Evolutionary conservation across 1,140 invertebrate species (phyloP), one percentile per base, ranked within the genome.

Genomic region (Rhagoletis zephyria): DNA sequence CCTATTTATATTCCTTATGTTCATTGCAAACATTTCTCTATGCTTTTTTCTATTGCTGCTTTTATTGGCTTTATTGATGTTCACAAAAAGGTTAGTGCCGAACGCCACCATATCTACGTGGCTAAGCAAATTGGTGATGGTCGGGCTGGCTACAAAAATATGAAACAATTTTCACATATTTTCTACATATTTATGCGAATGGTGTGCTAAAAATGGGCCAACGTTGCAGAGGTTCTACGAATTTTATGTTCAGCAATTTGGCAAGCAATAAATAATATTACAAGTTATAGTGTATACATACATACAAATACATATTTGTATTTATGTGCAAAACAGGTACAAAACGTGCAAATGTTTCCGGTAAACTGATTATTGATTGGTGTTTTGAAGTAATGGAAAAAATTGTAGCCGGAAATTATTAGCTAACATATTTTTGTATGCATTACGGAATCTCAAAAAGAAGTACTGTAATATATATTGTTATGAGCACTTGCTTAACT

Each of bases 41-140:
- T 60, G 6, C n/a, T 63, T 63, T 63, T 63, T 63, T 63, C 12
- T 63, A 63, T 63, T 63, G 61, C 12, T 63, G n/a, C n/a, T 67
- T 40, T 67, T 67, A 67, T 67, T 67, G 64, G 19, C 64, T 30
- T 67, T 67, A 67, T 67, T 67, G 64, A 67, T 67, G 64, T 6
- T 19, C 40, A 19, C 64, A 67, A 67, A 67, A 67, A 30, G 64
- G n/a, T 40, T 67, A 30, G 4, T 67, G 61, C n/a, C n/a, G 16
- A 7, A 14, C n/a, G 4, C 61, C 12, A 14, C 61, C 61, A 63
- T 16, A 4, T n/a, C 61, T 10, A 30, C 1, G 5, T 3, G 51
- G 16, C n/a, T 63, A 63, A 63, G 16, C 4, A 16, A 14, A 63
- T 63, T 63, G 12, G 12, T 7, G 61, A 16, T 63, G 16, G 16